phyloP scores from a whole-genome alignment of 2,888 invertebrate genomes.

The Hirtodrosophila histrioides region DNA sequence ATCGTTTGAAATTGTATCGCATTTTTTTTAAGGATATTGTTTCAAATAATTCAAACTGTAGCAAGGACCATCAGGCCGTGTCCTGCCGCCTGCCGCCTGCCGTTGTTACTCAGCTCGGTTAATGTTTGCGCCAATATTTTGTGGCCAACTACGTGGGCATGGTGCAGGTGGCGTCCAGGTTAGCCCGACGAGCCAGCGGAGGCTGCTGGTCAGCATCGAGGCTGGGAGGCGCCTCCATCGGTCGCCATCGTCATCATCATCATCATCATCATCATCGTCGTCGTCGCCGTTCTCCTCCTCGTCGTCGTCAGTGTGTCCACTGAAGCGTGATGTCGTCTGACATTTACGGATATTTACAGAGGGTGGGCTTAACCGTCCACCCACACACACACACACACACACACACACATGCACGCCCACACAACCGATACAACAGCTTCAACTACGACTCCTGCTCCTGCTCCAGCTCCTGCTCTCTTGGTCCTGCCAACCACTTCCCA shows the following conservation, averaged over 20 bases:
- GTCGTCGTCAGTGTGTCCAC: conserved; percentile 64
- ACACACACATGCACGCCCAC: conserved; percentile 4
- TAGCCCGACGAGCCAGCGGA: conserved; percentile 12
- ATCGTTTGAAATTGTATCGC: conserved; percentile 74
- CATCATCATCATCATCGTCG: conserved; percentile 5
- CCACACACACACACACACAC: conserved; percentile 7
- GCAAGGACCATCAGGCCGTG: conserved; percentile 44
- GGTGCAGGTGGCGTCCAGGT: conserved; percentile 7
- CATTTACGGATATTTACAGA: conserved; percentile 73
- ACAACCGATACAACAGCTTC: conserved; percentile 18
- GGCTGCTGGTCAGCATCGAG: conserved; percentile 35
- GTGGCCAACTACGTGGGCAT: conserved; percentile 46
- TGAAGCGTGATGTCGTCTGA: conserved; percentile 81
- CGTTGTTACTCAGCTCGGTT: conserved; percentile 8
- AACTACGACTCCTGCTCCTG: not conserved
- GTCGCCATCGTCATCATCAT: conserved; percentile 31
- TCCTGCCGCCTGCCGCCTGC: conserved; percentile 7
- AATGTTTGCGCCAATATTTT: conserved; percentile 77
- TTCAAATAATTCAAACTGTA: conserved; percentile 78
- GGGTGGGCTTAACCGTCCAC: conserved; percentile 16
- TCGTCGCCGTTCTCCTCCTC: conserved; percentile 1
- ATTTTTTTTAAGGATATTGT: conserved; percentile 78
- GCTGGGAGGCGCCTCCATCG: conserved; percentile 62
- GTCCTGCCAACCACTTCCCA: conserved; percentile 12
- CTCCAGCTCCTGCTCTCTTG: not conserved